phyloP scores from a whole-genome alignment of 2,113 vertebrate genomes.

The Nesospiza acunhae region DNA sequence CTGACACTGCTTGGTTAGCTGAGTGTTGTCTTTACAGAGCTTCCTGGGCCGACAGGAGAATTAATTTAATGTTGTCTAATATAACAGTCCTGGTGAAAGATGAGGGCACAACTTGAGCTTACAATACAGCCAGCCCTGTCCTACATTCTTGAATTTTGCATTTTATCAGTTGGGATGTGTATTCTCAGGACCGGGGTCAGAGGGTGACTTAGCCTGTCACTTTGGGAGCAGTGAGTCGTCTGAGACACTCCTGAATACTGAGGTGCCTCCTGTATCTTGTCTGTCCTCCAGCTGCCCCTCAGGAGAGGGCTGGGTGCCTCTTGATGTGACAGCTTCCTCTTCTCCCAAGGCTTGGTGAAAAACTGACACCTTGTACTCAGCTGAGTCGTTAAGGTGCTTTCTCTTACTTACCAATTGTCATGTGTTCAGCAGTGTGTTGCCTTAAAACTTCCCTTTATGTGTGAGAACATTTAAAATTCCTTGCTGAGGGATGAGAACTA shows the following conservation, averaged over 20 bases:
- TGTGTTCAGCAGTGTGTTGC: no score
- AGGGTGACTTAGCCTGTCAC: not conserved
- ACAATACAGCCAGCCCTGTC: fast-evolving
- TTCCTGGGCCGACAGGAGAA: fast-evolving
- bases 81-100: not conserved
- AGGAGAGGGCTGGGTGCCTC: not conserved
- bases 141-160: not conserved
- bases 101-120: not conserved
- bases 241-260: not conserved
- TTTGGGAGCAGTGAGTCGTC: not conserved
- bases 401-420: not conserved
- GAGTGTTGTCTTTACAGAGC: not conserved
- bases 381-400: not conserved
- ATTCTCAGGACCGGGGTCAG: not conserved
- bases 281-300: not conserved
- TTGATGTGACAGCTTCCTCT: not conserved
- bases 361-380: not conserved
- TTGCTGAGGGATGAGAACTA: not conserved
- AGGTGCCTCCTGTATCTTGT: fast-evolving
- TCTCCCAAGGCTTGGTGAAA: not conserved
- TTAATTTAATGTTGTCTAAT: not conserved
- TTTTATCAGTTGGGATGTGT: not conserved
- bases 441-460: not conserved
- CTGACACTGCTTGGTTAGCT: not conserved
- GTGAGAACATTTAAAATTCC: not conserved